Evolutionary conservation across 2,113 vertebrate genomes (phyloP).

Genomic region (Vireo altiloquus): DNA sequence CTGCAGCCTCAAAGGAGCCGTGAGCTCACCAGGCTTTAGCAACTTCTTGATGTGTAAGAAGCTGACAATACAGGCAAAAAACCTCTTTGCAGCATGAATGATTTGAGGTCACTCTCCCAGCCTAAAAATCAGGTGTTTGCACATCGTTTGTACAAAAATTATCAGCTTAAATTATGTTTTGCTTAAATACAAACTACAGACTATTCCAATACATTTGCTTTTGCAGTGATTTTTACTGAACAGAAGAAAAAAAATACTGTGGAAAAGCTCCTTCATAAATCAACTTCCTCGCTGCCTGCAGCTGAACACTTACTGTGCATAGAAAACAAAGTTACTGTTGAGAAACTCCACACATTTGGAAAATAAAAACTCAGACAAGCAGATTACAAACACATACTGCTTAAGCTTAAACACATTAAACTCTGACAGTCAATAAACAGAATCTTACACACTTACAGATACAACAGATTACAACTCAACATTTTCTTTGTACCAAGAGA

Average conservation of each 20-base stretch:
- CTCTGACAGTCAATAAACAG: neutral
- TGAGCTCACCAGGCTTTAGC: neutral
- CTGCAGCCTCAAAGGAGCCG: neutral
- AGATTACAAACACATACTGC: conserved; percentile 38
- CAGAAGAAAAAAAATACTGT: neutral
- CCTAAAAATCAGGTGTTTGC: neutral
- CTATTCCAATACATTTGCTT: conserved; percentile 7
- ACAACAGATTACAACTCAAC: neutral
- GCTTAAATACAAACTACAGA: neutral
- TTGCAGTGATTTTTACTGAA: conserved; percentile 15
- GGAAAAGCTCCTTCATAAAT: conserved; percentile 27
- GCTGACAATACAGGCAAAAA: neutral
- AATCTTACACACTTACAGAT: neutral
- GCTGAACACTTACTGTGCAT: conserved; percentile 33
- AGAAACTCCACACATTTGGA: neutral
- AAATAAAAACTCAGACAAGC: conserved; percentile 10
- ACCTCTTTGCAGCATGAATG: neutral
- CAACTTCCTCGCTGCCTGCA: conserved; percentile 34
- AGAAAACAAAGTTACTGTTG: conserved; percentile 46
- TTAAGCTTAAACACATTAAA: conserved; percentile 29
- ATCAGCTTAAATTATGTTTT: neutral
- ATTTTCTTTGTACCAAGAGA: neutral
- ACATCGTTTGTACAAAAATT: neutral
- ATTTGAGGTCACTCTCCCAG: neutral
- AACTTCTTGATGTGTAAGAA: neutral